Evolutionary conservation across 37 sponge, comb jelly and placozoan genomes (phyloP).

Genomic region (Eunapius fragilis): DNA sequence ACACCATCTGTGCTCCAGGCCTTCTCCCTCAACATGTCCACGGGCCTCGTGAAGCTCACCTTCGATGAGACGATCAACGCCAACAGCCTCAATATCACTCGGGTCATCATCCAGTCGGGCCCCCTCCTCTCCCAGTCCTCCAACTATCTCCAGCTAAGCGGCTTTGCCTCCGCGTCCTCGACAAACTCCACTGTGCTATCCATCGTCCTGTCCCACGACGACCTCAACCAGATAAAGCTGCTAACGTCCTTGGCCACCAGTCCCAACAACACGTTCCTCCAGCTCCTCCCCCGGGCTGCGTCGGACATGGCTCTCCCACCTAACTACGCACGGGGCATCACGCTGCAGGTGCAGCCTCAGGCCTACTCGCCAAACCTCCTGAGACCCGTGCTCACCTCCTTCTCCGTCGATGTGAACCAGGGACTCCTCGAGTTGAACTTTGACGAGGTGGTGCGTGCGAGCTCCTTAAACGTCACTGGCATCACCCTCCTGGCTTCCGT

Average conservation of each 20-base stretch:
- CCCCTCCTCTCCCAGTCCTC: slow-evolving; percentile 18
- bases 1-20: slow-evolving; percentile 52
- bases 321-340: slow-evolving; percentile 40
- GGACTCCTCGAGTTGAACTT: slow-evolving; percentile 72
- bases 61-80: slow-evolving; percentile 89
- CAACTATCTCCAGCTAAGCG: slow-evolving; percentile 25
- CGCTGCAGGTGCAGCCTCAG: not conserved
- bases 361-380: slow-evolving; percentile 50
- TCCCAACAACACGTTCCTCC: slow-evolving; percentile 56
- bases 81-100: slow-evolving; percentile 63
- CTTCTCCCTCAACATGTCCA: slow-evolving; percentile 73
- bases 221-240: slow-evolving; percentile 86
- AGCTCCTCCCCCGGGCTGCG: slow-evolving; percentile 35
- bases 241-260: slow-evolving; percentile 65
- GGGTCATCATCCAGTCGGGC: slow-evolving; percentile 53
- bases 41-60: slow-evolving; percentile 75
- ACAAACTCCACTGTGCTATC: slow-evolving; percentile 68
- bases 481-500: slow-evolving; percentile 62
- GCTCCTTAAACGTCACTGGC: slow-evolving; percentile 51
- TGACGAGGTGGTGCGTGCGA: slow-evolving; percentile 84
- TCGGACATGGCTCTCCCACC: slow-evolving; percentile 77
- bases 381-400: slow-evolving; percentile 57
- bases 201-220: slow-evolving; percentile 68
- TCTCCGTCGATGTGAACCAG: slow-evolving; percentile 74
- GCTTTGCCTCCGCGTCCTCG: slow-evolving; percentile 22